Evolutionary conservation across 2,888 invertebrate species (phyloP), one percentile per base, ranked within the genome.

Genomic region (Lasius platythorax): DNA sequence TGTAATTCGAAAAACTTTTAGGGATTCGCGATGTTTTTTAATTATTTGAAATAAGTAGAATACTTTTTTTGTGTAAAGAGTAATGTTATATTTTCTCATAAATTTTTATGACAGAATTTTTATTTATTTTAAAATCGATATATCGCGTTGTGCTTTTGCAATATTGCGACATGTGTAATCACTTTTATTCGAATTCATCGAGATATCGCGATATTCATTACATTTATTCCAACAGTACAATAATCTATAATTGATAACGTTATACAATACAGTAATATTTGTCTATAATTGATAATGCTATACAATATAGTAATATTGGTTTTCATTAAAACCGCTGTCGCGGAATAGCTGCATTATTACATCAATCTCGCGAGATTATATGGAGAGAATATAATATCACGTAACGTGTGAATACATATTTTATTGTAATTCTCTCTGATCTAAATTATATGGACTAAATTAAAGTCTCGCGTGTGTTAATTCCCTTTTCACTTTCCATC

Each of bases 301-400:
- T 74, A 63, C 23, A 23, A 61, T 46, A 30, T 12, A 37, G 37
- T 37, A 37, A 37, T 79, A 58, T 70, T 70, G 56, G 28, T 43
- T 53, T 70, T 56, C 23, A 43, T 58, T 40, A 40, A 70, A 70
- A 56, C 11, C 56, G n/a, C 6, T 23, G 23, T 43, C 68, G n/a
- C 3, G 56, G 37, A 78, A 70, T 79, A 79, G n/a, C 28, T 43
- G 3, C 23, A 11, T 67, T 50, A 78, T 67, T 58, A 33, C 33
- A 81, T 73, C 28, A 73, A 73, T 61, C 3, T 3, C 79, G n/a
- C n/a, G 61, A 61, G 18, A 61, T 73, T 72, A 43, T 46, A 18
- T 50, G n/a, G 40, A 53, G 37, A 12, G 12, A 68, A 30, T 8
- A 5, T 28, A 12, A 5, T 68, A 68, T 53, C 18, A 12, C 1